These are phyloP conservation scores for Panonychus citri DNA, from an alignment of 1,140 invertebrate species.

Conservation along the genomic window DNA sequence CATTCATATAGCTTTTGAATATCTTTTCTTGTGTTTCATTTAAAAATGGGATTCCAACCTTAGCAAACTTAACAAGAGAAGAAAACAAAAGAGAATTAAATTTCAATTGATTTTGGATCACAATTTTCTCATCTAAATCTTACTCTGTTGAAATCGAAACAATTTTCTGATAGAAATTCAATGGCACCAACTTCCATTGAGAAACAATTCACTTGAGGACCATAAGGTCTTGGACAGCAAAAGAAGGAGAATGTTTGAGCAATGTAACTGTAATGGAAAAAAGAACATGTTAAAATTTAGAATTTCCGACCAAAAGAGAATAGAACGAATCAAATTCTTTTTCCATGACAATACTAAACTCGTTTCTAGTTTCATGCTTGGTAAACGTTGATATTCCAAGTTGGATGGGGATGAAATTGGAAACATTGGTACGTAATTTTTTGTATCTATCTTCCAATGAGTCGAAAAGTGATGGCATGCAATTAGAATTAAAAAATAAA, in stretches of 20 bases:
- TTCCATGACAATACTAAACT: background rate
- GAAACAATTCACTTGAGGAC: background rate
- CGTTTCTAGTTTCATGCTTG: background rate
- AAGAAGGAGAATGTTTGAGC: background rate
- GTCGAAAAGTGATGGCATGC: background rate
- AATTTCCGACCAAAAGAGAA: background rate
- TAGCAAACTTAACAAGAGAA: background rate
- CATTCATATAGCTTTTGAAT: background rate
- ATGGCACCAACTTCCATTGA: background rate
- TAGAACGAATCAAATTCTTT: background rate
- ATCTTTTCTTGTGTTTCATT: background rate
- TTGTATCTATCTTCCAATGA: background rate
- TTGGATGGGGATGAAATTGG: background rate
- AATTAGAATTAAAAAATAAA: background rate
- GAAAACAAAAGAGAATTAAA: no score
- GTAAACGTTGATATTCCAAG: background rate
- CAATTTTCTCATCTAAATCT: no score
- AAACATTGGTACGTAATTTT: background rate
- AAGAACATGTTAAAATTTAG: background rate
- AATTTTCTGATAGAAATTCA: background rate
- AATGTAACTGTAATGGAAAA: background rate
- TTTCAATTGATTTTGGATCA: no score
- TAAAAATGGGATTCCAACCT: background rate
- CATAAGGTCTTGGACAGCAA: background rate
- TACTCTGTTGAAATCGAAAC: background rate